Evolutionary conservation across 2,888 invertebrate species (phyloP).

Genomic region (Dryobota labecula): DNA sequence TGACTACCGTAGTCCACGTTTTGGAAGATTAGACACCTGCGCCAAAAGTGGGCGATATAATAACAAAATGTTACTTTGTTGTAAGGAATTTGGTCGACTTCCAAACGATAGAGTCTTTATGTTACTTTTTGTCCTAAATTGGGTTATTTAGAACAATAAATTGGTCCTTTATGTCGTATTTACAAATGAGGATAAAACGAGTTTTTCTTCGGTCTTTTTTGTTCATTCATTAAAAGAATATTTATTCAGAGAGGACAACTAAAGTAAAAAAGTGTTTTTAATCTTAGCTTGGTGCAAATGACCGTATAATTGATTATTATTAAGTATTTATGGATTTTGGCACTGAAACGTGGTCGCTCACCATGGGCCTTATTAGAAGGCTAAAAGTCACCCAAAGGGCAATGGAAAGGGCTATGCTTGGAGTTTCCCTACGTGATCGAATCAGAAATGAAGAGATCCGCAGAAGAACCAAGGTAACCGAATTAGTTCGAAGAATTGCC

Average conservation of each 20-base stretch:
- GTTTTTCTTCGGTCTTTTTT: slow-evolving; percentile 20
- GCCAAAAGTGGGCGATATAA: slow-evolving; percentile 48
- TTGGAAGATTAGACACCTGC: slow-evolving; percentile 90
- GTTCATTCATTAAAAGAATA: slow-evolving; percentile 1
- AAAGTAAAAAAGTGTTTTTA: neutral
- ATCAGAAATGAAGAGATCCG: too few relatives aligned
- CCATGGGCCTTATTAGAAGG: too few relatives aligned
- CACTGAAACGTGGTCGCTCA: too few relatives aligned
- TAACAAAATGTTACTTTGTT: slow-evolving; percentile 36
- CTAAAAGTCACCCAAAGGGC: too few relatives aligned
- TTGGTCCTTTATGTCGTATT: slow-evolving; percentile 39
- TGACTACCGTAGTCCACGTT: slow-evolving; percentile 89
- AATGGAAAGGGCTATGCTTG: too few relatives aligned
- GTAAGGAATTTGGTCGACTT: slow-evolving; percentile 35
- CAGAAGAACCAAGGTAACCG: too few relatives aligned
- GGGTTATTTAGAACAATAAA: slow-evolving; percentile 35
- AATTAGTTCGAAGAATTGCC: too few relatives aligned
- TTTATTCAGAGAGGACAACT: neutral
- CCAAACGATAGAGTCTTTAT: slow-evolving; percentile 39
- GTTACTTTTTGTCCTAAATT: slow-evolving; percentile 36
- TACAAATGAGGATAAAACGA: slow-evolving; percentile 28
- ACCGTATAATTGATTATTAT: neutral
- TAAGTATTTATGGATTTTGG: too few relatives aligned
- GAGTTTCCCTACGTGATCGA: too few relatives aligned
- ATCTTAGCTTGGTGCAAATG: too few relatives aligned